phyloP scores from a whole-genome alignment of 2,797 vertebrate species.

The Enteromius unitaeniatus region DNA sequence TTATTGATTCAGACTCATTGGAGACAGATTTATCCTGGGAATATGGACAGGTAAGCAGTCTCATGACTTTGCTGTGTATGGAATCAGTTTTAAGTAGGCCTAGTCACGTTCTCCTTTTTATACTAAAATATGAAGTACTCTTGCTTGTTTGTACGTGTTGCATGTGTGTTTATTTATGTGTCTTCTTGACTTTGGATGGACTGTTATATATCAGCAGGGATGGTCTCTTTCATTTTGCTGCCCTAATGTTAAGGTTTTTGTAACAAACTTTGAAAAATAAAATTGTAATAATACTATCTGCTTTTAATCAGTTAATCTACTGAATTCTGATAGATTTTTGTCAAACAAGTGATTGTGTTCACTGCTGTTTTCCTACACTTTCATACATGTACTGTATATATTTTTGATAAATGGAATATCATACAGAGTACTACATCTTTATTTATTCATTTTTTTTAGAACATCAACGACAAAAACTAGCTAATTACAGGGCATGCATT shows the following conservation, averaged over 20 bases:
- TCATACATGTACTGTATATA: background rate
- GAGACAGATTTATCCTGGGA: slow-evolving; percentile 9
- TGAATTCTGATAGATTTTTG: background rate
- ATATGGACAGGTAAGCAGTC: slow-evolving; percentile 4
- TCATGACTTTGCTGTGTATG: slow-evolving; percentile 4
- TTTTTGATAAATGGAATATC: slow-evolving; percentile 22
- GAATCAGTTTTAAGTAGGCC: slow-evolving; percentile 24
- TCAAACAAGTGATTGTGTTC: slow-evolving; percentile 15
- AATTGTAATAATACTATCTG: slow-evolving; percentile 43
- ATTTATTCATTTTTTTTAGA: background rate
- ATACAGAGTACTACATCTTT: background rate
- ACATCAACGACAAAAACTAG: background rate
- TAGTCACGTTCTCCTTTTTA: slow-evolving; percentile 40
- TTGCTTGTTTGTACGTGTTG: slow-evolving; percentile 77
- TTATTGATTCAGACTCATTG: background rate
- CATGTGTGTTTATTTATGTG: slow-evolving; percentile 73
- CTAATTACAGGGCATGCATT: background rate
- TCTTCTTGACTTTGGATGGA: slow-evolving; percentile 45
- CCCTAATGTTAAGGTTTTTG: slow-evolving; percentile 52
- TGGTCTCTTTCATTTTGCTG: slow-evolving; percentile 49
- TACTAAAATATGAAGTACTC: slow-evolving; percentile 68
- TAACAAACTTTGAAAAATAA: slow-evolving; percentile 58
- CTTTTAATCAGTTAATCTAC: slow-evolving; percentile 20
- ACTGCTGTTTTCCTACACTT: background rate
- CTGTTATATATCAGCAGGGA: slow-evolving; percentile 49